Base-by-base conservation (phyloP, 2,797 vertebrate species). In the Neostethus bicornis region DNA sequence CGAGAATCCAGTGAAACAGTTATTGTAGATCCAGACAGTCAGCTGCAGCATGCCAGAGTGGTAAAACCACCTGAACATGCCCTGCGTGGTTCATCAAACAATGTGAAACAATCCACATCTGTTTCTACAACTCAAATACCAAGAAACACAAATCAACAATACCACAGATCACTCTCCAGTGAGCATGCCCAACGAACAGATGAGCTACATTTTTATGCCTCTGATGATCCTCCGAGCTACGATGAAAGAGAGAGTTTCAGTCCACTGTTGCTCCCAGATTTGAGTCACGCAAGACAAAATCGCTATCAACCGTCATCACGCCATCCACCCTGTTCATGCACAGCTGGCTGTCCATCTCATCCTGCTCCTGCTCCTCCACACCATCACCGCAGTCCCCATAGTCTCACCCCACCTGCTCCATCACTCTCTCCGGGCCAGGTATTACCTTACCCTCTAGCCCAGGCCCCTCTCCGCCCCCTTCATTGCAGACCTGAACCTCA, bases 241-340 rank as follows among this genome's bases (percentile, higher is more conserved):
- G 92, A 93, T 46, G 92, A 93, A 43, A 85, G 92, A 67, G 92
- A 93, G 53, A 91, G 92, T 62, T 93, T 93, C 61, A 93, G 92
- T 73, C 92, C 91, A 0, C 78, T 92, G 19, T 51, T 83, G 64
- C 70, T 87, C 29, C 87, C 86, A 34, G 88, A 92, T 77, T 73
- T 93, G 61, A 78, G 85, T 2, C 51, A 59, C 23, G 80, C 80
- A 41, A 88, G 80, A 62, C 62, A 79, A 51, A 85, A 77, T 54
- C 84, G 75, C 24, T 90, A 87, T 75, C 89, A 91, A 16, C 76
- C 90, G 12, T 65, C 79, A 8, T 81, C 74, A 41, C 89, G 75
- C 11, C 86, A 72, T 56, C 86, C 84, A 53, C 85, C 89, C 17
- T 93, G 91, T 70, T 85, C 90, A 50, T 93, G 91, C 75, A 74